Conservation (phyloP, 2,888 invertebrate species). For the Panorpa germanica region DNA sequence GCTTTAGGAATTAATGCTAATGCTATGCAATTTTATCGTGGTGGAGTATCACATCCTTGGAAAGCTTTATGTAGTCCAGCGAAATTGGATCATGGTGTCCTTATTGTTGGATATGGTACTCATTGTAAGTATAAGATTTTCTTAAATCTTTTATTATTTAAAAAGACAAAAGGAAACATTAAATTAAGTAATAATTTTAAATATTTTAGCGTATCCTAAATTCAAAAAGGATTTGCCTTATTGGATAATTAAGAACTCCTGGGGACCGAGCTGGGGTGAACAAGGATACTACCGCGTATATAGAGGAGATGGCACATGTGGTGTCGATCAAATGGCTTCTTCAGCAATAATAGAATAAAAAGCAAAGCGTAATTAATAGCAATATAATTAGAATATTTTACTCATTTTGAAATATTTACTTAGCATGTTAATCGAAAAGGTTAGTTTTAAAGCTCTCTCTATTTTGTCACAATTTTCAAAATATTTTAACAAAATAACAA, state of each 20-base stretch:
- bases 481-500: too few relatives aligned
- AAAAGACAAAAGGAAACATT: neutral
- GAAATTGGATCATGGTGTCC: conserved; percentile 82
- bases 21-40: conserved; percentile 92
- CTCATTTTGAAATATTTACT: too few relatives aligned
- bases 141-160: conserved; percentile 11
- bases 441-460: too few relatives aligned
- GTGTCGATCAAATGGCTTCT: conserved; percentile 78
- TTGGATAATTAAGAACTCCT: conserved; percentile 92
- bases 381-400: too few relatives aligned
- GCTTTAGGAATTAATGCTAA: conserved; percentile 67
- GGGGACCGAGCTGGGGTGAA: conserved; percentile 85
- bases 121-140: conserved; percentile 34
- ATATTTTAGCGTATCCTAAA: conserved; percentile 48
- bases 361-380: too few relatives aligned
- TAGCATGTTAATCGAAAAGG: too few relatives aligned
- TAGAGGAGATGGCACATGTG: conserved; percentile 89
- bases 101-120: conserved; percentile 82
- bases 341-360: conserved; percentile 55
- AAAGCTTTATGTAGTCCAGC: conserved; percentile 58
- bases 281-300: conserved; percentile 89
- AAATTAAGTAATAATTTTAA: conserved; percentile 9
- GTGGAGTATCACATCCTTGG: conserved; percentile 87
- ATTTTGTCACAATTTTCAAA: too few relatives aligned
- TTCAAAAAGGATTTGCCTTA: conserved; percentile 70